Evolutionary conservation across 2,888 invertebrate genomes (phyloP), one percentile per base, ranked within the genome.

Genomic region (Lamproptera curius): DNA sequence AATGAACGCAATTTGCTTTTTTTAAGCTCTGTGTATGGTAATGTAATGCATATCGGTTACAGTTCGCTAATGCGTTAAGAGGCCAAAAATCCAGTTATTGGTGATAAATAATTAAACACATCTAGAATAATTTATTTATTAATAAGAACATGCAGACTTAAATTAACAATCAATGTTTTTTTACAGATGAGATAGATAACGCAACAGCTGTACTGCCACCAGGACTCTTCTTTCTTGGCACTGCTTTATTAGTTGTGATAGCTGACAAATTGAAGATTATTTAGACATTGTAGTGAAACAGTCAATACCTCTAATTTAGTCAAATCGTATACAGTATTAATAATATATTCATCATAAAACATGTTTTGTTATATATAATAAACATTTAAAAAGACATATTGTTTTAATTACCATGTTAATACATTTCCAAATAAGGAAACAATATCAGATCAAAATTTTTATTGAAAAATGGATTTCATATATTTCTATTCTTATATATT

Each of bases 211-310:
- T 70, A 13, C 63, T 87, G 52, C 83, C 87, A 1, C 66, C 87
- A 0, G 82, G 87, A 23, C 61, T 87, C 17, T 87, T 87, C 56
- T 84, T 87, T 63, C 66, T 87, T n/a, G 87, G 87, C 37, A 85
- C 87, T 26, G 85, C 83, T 9, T 67, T 87, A 40, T 65, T 87
- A 53, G 76, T 87, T 40, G 76, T 87, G 46, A 70, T 87, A 62
- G 87, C 87, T 42, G 86, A 87, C 67, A 87, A 86, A 73, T 69
- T 87, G 48, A 83, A 78, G 70, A 56, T 69, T 42, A 58, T 73
- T 42, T 82, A 77, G 68, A 54, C 16, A 28, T 34, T 11, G 34
- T 49, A 57, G 55, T 46, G 42, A 49, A 53, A 51, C 51, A 50
- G 57, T 52, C 48, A 55, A 70, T 65, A 71, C 61, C 67, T 67